Conservation (phyloP, 1,140 invertebrate species). For the Oncopodura yosiiana region DNA sequence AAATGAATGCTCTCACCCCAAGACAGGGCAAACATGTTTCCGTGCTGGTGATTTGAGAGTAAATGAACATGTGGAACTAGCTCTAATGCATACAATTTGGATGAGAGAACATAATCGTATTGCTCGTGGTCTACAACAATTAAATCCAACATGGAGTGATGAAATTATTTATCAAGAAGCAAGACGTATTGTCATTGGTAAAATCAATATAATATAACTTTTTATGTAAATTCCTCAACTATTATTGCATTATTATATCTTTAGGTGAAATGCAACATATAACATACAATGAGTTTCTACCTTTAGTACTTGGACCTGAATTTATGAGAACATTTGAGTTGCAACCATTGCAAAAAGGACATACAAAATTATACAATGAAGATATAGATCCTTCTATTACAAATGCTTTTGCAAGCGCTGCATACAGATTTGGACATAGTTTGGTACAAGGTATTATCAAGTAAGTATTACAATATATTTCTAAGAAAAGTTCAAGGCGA, state of each 20-base stretch:
- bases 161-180: constrained; percentile 43
- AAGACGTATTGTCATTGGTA: constrained; percentile 40
- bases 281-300: constrained; percentile 47
- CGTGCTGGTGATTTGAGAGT: constrained; percentile 48
- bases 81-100: constrained; percentile 45
- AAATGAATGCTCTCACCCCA: constrained; percentile 34
- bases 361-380: constrained; percentile 48
- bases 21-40: constrained; percentile 35
- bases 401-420: constrained; percentile 56
- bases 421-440: constrained; percentile 54
- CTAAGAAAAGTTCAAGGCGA: no score
- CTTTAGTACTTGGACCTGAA: constrained; percentile 40
- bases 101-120: constrained; percentile 49
- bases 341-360: constrained; percentile 40
- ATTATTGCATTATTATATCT: constrained; percentile 25
- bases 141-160: constrained; percentile 49
- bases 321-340: constrained; percentile 43
- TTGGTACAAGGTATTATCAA: constrained; percentile 46
- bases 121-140: constrained; percentile 39
- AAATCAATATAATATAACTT: constrained; percentile 30
- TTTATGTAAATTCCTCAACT: not conserved
- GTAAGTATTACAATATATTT: no score
- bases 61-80: constrained; percentile 50
- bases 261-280: constrained; percentile 50
- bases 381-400: constrained; percentile 49